Percentiles rank a stretch among this genome's conserved stretches.
phyloP scores from a whole-genome alignment of 1,140 invertebrate genomes.

The Palaemon carinicauda region DNA sequence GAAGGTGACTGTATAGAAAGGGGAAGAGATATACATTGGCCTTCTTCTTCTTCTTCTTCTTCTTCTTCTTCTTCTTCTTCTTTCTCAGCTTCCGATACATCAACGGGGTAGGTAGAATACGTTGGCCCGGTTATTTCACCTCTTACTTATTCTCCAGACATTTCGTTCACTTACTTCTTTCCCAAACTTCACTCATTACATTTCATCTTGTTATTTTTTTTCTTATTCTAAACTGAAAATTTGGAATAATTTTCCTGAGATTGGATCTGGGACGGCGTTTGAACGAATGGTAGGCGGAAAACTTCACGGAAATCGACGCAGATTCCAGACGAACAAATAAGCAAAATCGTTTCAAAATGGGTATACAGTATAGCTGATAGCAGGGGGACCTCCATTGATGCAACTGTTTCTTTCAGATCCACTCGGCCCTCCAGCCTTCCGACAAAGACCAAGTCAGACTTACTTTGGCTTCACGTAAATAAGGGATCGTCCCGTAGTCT shows the following conservation, averaged over 20 bases:
- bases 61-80: too few species aligned
- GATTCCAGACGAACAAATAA: neutral
- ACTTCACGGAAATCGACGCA: neutral
- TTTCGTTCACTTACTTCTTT: neutral
- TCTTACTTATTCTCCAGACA: neutral
- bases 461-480: slow-evolving; percentile 54
- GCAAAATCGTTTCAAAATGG: slow-evolving; percentile 24
- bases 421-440: neutral
- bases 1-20: slow-evolving; percentile 46
- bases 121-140: neutral
- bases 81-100: slow-evolving; percentile 1
- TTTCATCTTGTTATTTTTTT: too few species aligned
- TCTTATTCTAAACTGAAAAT: too few species aligned
- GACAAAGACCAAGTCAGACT: slow-evolving; percentile 45
- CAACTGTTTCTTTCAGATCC: slow-evolving; percentile 49
- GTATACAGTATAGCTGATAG: slow-evolving; percentile 26
- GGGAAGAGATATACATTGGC: slow-evolving; percentile 35
- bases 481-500: slow-evolving; percentile 46
- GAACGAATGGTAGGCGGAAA: neutral
- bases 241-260: too few species aligned
- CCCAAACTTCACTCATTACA: neutral
- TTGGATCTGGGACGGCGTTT: neutral
- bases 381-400: slow-evolving; percentile 33
- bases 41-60: slow-evolving; percentile 3
- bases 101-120: slow-evolving; percentile 18